Conservation (phyloP, 2,113 vertebrate species). For the Paracanthobrama guichenoti region DNA sequence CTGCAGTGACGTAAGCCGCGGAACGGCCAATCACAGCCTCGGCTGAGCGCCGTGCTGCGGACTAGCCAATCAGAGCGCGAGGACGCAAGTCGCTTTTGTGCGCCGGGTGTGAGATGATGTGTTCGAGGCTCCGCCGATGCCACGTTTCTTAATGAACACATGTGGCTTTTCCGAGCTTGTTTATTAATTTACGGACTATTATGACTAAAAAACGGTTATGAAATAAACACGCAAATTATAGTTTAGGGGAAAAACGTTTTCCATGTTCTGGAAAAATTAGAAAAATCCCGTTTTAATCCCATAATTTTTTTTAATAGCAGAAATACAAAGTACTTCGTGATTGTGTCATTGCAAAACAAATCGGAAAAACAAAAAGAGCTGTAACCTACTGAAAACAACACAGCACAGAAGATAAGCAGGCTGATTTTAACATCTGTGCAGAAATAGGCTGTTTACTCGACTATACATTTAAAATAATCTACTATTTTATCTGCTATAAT, state of each 20-base stretch:
- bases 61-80: neutral
- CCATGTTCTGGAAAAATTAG: neutral
- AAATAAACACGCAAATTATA: neutral
- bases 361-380: neutral
- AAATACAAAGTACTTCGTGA: too few species aligned
- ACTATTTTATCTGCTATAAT: neutral
- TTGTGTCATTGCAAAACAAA: neutral
- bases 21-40: constrained; percentile 37
- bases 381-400: neutral
- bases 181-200: constrained; percentile 5
- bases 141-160: constrained; percentile 23
- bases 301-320: too few species aligned
- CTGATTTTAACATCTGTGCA: neutral
- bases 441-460: neutral
- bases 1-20: constrained; percentile 52
- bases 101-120: constrained; percentile 2
- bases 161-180: neutral
- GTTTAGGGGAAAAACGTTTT: neutral
- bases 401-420: neutral
- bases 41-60: neutral
- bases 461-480: neutral
- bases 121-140: neutral
- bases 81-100: constrained; percentile 25
- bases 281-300: neutral
- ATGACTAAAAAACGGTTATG: neutral